Conservation (phyloP, 2,888 invertebrate genomes). For the Tetragonula carbonaria region DNA sequence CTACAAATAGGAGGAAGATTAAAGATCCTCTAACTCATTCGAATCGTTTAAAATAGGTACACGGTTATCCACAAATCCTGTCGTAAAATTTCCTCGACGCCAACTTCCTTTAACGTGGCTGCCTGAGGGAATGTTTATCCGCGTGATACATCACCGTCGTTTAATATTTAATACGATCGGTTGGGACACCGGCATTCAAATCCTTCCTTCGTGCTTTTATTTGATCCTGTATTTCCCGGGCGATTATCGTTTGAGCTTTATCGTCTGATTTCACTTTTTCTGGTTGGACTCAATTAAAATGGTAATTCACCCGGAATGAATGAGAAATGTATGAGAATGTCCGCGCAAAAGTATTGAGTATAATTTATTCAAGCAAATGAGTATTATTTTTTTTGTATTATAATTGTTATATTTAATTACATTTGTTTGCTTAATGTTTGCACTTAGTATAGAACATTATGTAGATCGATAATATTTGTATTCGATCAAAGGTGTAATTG, state of each 20-base stretch:
- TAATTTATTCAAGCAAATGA: too few species aligned
- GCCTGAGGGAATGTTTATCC: slow-evolving; percentile 7
- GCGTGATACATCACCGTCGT: neutral
- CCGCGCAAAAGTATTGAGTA: too few species aligned
- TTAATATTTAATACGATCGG: slow-evolving; percentile 24
- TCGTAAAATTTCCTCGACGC: slow-evolving; percentile 17
- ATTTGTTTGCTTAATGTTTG: too few species aligned
- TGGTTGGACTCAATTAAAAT: neutral
- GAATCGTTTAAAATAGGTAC: slow-evolving; percentile 34
- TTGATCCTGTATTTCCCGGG: neutral
- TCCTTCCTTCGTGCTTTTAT: slow-evolving; percentile 6
- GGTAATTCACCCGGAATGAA: neutral
- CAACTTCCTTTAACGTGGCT: slow-evolving; percentile 17
- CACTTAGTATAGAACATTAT: too few species aligned
- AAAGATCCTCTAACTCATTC: slow-evolving; percentile 6
- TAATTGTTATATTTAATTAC: too few species aligned
- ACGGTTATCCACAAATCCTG: slow-evolving; percentile 23
- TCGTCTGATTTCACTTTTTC: neutral
- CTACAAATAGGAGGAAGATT: neutral
- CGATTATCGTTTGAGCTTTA: neutral
- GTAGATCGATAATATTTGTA: too few species aligned
- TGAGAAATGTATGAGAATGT: neutral
- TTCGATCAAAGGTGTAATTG: too few species aligned
- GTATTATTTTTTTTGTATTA: too few species aligned
- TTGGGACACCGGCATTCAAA: neutral